Percentiles rank a stretch among this genome's conserved stretches.
These are phyloP conservation scores for Aethes cnicana DNA, from an alignment of 2,888 invertebrate genomes.

Conservation along the genomic window DNA sequence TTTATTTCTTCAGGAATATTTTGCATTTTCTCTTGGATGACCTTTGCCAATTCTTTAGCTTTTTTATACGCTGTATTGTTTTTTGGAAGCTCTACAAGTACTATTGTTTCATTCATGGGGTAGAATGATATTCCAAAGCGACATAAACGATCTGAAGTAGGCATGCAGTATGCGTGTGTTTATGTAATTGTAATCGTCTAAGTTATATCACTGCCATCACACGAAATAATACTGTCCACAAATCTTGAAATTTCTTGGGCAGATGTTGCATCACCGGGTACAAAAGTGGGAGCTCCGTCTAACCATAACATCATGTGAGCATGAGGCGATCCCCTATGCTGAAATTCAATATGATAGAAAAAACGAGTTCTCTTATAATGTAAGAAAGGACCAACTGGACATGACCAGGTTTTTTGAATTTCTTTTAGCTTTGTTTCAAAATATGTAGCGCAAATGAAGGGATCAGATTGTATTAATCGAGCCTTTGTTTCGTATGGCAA, in stretches of 20 bases:
- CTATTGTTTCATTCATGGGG: constrained; percentile 34
- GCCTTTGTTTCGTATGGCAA: neutral
- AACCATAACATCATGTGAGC: constrained; percentile 1
- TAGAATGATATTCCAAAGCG: constrained; percentile 36
- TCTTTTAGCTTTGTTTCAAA: constrained; percentile 1
- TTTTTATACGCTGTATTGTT: constrained; percentile 1
- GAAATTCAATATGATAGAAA: neutral
- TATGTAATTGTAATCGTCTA: too few relatives aligned
- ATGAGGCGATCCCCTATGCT: neutral
- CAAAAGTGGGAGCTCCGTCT: neutral
- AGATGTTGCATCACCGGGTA: neutral
- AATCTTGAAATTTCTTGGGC: too few relatives aligned
- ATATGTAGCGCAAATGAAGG: neutral
- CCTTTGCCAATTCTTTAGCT: neutral
- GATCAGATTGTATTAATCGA: neutral
- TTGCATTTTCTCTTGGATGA: neutral
- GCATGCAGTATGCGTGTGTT: constrained; percentile 36
- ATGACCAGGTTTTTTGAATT: constrained; percentile 1
- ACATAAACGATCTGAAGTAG: constrained; percentile 33
- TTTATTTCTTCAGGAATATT: neutral
- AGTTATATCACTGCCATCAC: too few relatives aligned
- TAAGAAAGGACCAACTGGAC: neutral
- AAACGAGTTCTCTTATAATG: neutral
- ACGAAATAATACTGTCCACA: too few relatives aligned
- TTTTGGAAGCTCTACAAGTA: neutral